Percentiles rank a stretch among this genome's conserved stretches.
phyloP scores from a whole-genome alignment of 2,888 invertebrate genomes.

The Monochamus alternatus region DNA sequence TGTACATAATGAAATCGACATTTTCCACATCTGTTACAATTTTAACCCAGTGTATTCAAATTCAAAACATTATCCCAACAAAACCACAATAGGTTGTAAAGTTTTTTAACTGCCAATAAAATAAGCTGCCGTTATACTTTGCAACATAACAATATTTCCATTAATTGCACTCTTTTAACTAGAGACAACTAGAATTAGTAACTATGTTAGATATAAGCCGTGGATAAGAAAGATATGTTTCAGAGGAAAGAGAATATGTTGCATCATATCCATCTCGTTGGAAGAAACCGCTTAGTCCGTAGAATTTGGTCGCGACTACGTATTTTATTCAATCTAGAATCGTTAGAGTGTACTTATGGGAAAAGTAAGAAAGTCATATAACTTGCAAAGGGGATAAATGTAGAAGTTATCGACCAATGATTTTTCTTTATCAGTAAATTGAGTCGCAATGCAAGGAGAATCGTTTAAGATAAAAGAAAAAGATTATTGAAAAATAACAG shows the following conservation, averaged over 20 bases:
- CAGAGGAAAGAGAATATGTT: neutral
- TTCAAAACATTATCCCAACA: too few relatives aligned
- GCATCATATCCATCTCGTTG: neutral
- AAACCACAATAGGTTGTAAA: too few relatives aligned
- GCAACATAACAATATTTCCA: too few relatives aligned
- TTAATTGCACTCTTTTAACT: too few relatives aligned
- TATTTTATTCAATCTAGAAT: constrained; percentile 5
- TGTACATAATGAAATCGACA: too few relatives aligned
- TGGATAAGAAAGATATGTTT: neutral
- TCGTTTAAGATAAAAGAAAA: constrained; percentile 55
- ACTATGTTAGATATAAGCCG: neutral
- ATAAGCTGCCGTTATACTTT: too few relatives aligned
- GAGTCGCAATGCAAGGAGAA: constrained; percentile 55
- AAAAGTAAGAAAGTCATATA: constrained; percentile 13
- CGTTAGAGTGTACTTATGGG: constrained; percentile 11
- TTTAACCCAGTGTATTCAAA: too few relatives aligned
- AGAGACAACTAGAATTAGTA: too few relatives aligned
- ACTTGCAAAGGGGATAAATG: constrained; percentile 29
- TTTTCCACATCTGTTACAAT: too few relatives aligned
- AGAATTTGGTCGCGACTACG: neutral
- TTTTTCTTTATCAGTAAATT: constrained; percentile 57
- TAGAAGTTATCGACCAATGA: constrained; percentile 54
- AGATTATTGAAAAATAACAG: constrained; percentile 59
- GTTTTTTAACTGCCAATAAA: too few relatives aligned
- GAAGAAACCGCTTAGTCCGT: constrained; percentile 6